Evolutionary conservation across 2,113 vertebrate species (phyloP), one percentile per base, ranked within the genome.

Genomic region (Sylvilagus bachmani): DNA sequence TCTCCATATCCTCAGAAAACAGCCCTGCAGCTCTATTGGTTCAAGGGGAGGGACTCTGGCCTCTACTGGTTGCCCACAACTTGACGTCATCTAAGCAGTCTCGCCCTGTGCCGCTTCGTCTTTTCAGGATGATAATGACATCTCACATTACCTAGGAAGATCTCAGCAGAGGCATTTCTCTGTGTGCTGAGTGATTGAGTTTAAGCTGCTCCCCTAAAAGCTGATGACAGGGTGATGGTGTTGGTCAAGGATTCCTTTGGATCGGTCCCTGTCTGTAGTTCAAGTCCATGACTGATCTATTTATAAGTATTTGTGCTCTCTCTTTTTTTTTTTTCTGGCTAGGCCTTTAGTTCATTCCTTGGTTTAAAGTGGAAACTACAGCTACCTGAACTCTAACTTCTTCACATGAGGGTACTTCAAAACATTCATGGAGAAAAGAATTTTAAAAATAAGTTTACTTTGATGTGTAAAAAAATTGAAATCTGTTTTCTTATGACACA

Each of bases 261-360:
- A 21, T 73, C 36, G 24, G 21, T 67, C 25, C 16, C 14, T 36
- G 75, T 64, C 29, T 53, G 62, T 62, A n/a, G 55, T 27, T 82
- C 33, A 16, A 25, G 58, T 29, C 49, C 7, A 29, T 58, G 17
- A 74, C 25, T 55, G 8, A 25, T 49, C 17, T 71, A n/a, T 49
- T 58, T 80, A 58, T 77, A 33, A n/a, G 33, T 86, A 85, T 89
- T n/a, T 69, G 80, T 75, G 44, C 27, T 81, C 80, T 79, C 64
- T 91, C 69, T 80, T 91, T 77, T 69, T 91, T 77, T 80, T 91
- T 77, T 80, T 77, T 80, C 14, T 78, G 31, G 66, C 2, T 55
- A 83, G 21, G 17, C 11, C 66, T 95, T 64, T 53, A 13, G 27
- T 70, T 67, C 7, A 16, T 73, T 79, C n/a, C 38, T 86, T 85